phyloP scores from a whole-genome alignment of 2,797 vertebrate species.

The Aldrovandia affinis region DNA sequence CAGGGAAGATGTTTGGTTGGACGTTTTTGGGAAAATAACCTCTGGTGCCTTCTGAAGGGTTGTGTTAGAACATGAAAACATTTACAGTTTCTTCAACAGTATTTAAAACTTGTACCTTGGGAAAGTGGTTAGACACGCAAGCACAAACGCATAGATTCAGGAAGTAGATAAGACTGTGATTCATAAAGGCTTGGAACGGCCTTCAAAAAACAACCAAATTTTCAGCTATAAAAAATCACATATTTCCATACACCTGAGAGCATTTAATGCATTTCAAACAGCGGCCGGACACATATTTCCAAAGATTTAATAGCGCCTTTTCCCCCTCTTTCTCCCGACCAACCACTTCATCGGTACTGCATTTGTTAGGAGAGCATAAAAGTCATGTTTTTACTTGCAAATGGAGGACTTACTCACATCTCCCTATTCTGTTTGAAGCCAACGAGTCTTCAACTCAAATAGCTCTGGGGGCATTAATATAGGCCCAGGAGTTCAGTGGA shows the following conservation, averaged over 20 bases:
- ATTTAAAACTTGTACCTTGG: neutral
- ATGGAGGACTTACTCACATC: conserved; percentile 29
- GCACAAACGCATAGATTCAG: neutral
- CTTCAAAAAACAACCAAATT: neutral
- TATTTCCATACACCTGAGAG: neutral
- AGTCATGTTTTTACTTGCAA: conserved; percentile 13
- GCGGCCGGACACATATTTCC: conserved; percentile 1
- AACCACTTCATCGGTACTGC: neutral
- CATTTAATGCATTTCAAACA: neutral
- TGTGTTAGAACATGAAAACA: neutral
- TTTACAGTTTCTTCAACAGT: neutral
- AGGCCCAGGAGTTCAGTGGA: conserved; percentile 13
- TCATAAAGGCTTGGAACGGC: conserved; percentile 1
- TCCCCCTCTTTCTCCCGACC: neutral
- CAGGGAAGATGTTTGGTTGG: neutral
- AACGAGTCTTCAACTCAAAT: conserved; percentile 12
- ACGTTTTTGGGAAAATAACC: neutral
- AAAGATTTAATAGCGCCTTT: neutral
- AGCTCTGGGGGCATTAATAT: neutral
- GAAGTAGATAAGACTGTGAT: neutral
- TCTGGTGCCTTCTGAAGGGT: neutral
- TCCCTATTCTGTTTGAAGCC: neutral
- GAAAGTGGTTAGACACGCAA: neutral
- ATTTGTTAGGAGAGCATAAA: neutral
- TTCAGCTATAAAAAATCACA: neutral